Base-by-base conservation (phyloP, 30 jellyfish, hydroid and myxozoan genomes). In the Nemopilema nomurai region DNA sequence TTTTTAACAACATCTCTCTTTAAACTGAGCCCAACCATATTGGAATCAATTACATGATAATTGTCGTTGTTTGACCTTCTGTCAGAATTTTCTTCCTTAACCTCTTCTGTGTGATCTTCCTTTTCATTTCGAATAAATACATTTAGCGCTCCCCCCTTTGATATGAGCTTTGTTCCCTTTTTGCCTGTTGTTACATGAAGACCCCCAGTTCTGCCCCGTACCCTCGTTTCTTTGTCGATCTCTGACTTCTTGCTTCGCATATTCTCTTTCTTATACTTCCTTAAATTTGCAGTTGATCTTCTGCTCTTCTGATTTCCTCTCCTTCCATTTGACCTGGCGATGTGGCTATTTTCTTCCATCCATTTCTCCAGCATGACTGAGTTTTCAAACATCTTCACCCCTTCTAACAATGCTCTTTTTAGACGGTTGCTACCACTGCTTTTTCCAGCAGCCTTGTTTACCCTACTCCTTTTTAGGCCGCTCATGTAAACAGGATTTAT, bases 131-230 rank as follows among this genome's bases (percentile, higher is more conserved):
- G 33, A 0, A 90, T 90, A 52, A 81, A 90, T 0, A 90, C 97
- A 76, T 90, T 88, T 67, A 90, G 41, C 24, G 78, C 89, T 8
- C 97, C 97, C 4, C 92, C 82, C 21, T 90, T 78, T 30, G 97
- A 90, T 0, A 62, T 66, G 28, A 90, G 84, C 32, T 88, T 82
- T 62, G 97, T 90, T 68, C 90, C 97, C 30, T 83, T 84, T 49
- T 62, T 75, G 28, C 89, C 87, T 6, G 97, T 83, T 25, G 71
- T 71, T 8, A 90, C 85, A 23, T 83, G 83, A 83, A 90, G 70
- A 7, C 93, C 88, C 20, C 97, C 97, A 9, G 97, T 73, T 21
- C 89, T 81, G 25, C 97, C 97, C 57, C 83, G 97, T 62, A 90
- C 97, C 28, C 93, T 51, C 81, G 85, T 79, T 29, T 78, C 97